A percentile compares a stretch with the other conserved stretches of the same genome.
These are phyloP conservation scores for Chlorops oryzae DNA, from an alignment of 1,140 invertebrate species.

Conservation along the genomic window DNA sequence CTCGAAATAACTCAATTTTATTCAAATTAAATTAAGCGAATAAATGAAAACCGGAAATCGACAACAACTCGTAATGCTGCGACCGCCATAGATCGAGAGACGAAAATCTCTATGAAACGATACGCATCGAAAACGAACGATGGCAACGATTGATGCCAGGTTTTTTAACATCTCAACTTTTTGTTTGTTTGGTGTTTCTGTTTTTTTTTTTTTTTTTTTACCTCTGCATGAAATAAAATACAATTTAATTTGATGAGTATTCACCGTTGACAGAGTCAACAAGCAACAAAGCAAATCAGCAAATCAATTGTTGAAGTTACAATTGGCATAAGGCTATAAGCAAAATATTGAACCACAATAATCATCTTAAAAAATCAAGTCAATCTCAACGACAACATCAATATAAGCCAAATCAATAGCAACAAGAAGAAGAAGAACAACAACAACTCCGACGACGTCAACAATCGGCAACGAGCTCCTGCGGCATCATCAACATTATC, in stretches of 20 bases:
- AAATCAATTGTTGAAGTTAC: neutral
- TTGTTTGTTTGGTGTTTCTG: too few relatives aligned
- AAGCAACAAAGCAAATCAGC: neutral
- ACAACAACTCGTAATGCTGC: too few relatives aligned
- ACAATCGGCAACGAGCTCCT: neutral
- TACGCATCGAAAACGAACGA: too few relatives aligned
- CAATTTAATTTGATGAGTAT: neutral
- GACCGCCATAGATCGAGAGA: too few relatives aligned
- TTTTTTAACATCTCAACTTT: too few relatives aligned
- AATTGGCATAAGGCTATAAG: neutral
- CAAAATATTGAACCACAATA: neutral
- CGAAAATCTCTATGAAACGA: too few relatives aligned
- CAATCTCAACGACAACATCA: neutral
- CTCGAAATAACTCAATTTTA: too few relatives aligned
- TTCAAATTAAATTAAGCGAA: too few relatives aligned
- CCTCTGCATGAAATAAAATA: conserved; percentile 2
- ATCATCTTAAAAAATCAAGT: conserved; percentile 1
- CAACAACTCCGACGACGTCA: conserved; percentile 6
- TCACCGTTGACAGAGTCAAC: conserved; percentile 11
- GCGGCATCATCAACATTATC: neutral
- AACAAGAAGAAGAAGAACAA: neutral
- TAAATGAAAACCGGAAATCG: too few relatives aligned
- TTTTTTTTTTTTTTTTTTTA: neutral
- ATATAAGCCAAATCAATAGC: neutral
- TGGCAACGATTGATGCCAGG: too few relatives aligned